Base-by-base conservation (phyloP, 2,888 invertebrate species). In the Mongoloraphidia duomilia region DNA sequence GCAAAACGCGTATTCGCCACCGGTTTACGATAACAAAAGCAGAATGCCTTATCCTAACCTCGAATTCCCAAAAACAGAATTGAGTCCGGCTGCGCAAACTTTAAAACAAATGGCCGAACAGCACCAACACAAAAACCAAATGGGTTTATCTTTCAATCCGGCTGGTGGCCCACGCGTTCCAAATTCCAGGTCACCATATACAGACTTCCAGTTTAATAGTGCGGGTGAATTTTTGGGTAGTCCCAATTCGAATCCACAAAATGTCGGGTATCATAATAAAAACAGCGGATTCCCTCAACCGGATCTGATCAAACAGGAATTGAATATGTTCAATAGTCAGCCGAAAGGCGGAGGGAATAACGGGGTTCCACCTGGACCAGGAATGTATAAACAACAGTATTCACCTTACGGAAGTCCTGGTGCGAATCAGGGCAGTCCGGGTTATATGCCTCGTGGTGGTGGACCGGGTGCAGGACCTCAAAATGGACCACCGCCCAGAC, bases 41-140 rank as follows among this genome's bases (percentile, higher is more conserved):
- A 52, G 61, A 26, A 59, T 64, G 53, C 57, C 62, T 3, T 41
- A 39, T 12, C 57, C 65, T 34, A 65, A 64, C 54, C 65, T 67
- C 59, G 68, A 69, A 55, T 68, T 69, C 53, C 56, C 61, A 38
- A 68, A 68, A 55, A 67, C 65, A 37, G 88, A 89, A 65, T 74
- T 87, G 65, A 90, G 91, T 51, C 88, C 93, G 26, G 95, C 95
- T 1, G 93, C 94, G 44, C 92, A 94, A 70, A 94, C 93, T 1
- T 72, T 95, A 47, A 94, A 94, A 65, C 93, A 94, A 62, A 93
- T 94, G 93, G 94, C 94, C 38, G 93, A 94, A 65, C 94, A 94
- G 66, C 94, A 94, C 68, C 93, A 93, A 69, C 90, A 89, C 68
- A 84, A 85, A 64, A 80, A 76, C 55, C 81, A 80, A 56, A 72